phyloP scores from a whole-genome alignment of 2,797 vertebrate species.

The Pseudochromis fuscus region DNA sequence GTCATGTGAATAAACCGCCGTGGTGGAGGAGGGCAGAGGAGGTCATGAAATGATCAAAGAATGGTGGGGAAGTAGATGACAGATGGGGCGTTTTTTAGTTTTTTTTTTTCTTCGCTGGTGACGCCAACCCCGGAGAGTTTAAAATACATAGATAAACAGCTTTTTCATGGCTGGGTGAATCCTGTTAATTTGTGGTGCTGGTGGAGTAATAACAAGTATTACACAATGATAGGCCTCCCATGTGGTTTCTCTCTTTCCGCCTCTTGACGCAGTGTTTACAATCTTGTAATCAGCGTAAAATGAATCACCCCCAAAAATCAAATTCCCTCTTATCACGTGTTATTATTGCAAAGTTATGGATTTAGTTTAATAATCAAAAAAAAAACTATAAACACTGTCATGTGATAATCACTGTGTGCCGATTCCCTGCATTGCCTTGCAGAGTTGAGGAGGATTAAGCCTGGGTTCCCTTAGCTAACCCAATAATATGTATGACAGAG shows the following conservation, averaged over 20 bases:
- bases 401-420: slow-evolving; percentile 59
- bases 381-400: slow-evolving; percentile 65
- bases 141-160: slow-evolving; percentile 64
- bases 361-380: slow-evolving; percentile 61
- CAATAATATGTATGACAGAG: slow-evolving; percentile 78
- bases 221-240: slow-evolving; percentile 51
- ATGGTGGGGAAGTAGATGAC: slow-evolving; percentile 30
- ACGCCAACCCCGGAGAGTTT: slow-evolving; percentile 15
- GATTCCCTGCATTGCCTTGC: slow-evolving; percentile 66
- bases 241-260: slow-evolving; percentile 25
- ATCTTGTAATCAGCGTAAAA: slow-evolving; percentile 35
- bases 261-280: slow-evolving; percentile 29
- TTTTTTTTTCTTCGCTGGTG: too few species aligned
- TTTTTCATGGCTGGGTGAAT: slow-evolving; percentile 65
- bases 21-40: not conserved
- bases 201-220: slow-evolving; percentile 55
- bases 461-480: slow-evolving; percentile 67
- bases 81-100: slow-evolving; percentile 40
- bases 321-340: slow-evolving; percentile 38
- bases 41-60: slow-evolving; percentile 64
- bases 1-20: slow-evolving; percentile 36
- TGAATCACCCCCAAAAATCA: slow-evolving; percentile 46
- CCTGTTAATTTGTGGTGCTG: slow-evolving; percentile 60
- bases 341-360: slow-evolving; percentile 46
- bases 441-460: slow-evolving; percentile 78